Conservation (phyloP, 2,113 vertebrate genomes). For the Rhegmatorhina hoffmannsi region DNA sequence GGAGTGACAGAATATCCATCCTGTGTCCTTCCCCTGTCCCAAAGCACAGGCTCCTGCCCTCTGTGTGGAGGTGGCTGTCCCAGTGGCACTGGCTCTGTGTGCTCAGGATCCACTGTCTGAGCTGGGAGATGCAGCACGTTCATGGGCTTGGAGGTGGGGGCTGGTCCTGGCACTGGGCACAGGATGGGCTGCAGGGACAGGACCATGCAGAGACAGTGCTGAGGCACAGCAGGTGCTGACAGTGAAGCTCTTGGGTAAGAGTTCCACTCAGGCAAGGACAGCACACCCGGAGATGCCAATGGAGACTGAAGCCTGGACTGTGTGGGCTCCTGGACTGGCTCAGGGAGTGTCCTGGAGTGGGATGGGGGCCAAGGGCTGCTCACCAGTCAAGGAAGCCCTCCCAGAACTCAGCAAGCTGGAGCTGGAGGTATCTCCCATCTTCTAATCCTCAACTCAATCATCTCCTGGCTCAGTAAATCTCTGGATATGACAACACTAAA, state of each 20-base stretch:
- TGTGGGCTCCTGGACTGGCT: background rate
- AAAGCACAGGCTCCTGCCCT: background rate
- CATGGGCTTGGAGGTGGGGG: background rate
- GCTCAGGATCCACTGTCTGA: background rate
- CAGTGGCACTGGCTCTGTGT: background rate
- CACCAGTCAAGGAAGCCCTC: background rate
- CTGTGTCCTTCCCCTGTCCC: background rate
- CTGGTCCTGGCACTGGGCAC: background rate
- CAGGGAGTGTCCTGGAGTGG: background rate
- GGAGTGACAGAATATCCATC: background rate
- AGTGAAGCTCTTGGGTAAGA: background rate
- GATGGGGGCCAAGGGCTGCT: background rate
- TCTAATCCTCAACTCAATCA: background rate
- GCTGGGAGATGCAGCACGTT: background rate
- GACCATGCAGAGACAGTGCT: background rate
- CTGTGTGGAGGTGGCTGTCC: background rate
- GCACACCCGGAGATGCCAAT: background rate
- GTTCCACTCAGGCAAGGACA: background rate
- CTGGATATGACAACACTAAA: background rate
- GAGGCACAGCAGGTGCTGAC: background rate
- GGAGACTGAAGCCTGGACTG: background rate
- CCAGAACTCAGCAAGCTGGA: background rate
- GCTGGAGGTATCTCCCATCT: background rate
- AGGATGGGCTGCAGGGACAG: background rate
- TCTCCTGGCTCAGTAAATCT: background rate